Evolutionary conservation across 2,888 invertebrate genomes (phyloP).

Genomic region (Ellobium chinense): DNA sequence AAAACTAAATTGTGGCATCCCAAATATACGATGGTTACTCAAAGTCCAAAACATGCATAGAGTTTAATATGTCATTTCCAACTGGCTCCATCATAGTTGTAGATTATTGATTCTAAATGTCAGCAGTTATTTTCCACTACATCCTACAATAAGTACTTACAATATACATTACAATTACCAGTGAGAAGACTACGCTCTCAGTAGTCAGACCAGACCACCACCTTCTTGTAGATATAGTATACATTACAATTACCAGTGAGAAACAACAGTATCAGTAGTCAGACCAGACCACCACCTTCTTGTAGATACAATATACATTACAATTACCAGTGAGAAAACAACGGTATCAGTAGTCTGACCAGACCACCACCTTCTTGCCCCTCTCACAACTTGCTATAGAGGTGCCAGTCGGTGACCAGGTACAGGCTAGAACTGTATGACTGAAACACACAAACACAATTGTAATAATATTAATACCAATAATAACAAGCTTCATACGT

Average conservation of each 20-base stretch:
- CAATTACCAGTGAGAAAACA: not conserved
- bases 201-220: slow-evolving; percentile 11
- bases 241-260: not conserved
- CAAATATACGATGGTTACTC: no score
- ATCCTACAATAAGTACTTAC: no score
- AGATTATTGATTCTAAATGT: no score
- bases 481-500: no score
- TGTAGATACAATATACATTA: no score
- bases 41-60: no score
- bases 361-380: slow-evolving; percentile 72
- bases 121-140: no score
- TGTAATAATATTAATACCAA: slow-evolving; percentile 7
- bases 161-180: not conserved
- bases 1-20: no score
- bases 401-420: slow-evolving; percentile 75
- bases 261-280: slow-evolving; percentile 28
- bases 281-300: slow-evolving; percentile 9
- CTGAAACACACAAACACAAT: slow-evolving; percentile 54
- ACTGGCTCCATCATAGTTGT: no score
- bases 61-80: no score
- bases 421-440: slow-evolving; percentile 71
- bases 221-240: no score
- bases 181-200: no score
- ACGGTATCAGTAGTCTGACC: slow-evolving; percentile 70
- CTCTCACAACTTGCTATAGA: slow-evolving; percentile 74